Evolutionary conservation across 2,113 vertebrate species (phyloP).

Genomic region (Recurvirostra avosetta): DNA sequence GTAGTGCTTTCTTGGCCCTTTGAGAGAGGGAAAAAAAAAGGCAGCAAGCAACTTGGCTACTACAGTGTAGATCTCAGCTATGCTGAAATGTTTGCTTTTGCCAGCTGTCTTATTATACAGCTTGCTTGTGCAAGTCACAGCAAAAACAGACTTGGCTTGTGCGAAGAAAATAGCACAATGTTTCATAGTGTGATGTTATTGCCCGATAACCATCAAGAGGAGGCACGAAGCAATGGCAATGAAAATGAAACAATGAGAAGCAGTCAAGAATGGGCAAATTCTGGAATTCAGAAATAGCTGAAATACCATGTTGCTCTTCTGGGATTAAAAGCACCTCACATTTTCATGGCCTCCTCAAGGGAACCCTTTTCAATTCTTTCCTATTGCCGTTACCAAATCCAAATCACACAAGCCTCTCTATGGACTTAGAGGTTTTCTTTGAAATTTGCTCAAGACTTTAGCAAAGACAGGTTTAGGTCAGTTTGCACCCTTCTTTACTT

Average conservation of each 20-base stretch:
- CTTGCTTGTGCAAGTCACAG: conserved; percentile 39
- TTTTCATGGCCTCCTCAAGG: not conserved
- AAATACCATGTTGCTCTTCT: not conserved
- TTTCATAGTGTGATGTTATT: not conserved
- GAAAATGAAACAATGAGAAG: not conserved
- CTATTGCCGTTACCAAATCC: not conserved
- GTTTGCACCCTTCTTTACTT: not conserved
- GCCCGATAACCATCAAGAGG: not conserved
- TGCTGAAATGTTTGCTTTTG: conserved; percentile 14
- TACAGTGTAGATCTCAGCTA: not conserved
- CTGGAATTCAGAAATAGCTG: not conserved
- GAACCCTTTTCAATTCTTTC: not conserved
- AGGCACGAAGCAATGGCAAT: not conserved
- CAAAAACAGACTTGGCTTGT: not conserved
- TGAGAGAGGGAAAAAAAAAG: not conserved
- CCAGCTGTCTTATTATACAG: conserved; percentile 8
- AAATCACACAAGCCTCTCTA: not conserved
- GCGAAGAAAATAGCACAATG: not conserved
- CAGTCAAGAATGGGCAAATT: not conserved
- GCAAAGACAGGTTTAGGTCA: not conserved
- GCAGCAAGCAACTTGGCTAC: conserved; percentile 8
- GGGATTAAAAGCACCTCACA: not conserved
- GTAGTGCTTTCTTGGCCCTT: not conserved
- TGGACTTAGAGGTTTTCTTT: not conserved
- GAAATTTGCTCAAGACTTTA: not conserved